phyloP scores from a whole-genome alignment of 2,888 invertebrate species.

The Itoplectis maculator region DNA sequence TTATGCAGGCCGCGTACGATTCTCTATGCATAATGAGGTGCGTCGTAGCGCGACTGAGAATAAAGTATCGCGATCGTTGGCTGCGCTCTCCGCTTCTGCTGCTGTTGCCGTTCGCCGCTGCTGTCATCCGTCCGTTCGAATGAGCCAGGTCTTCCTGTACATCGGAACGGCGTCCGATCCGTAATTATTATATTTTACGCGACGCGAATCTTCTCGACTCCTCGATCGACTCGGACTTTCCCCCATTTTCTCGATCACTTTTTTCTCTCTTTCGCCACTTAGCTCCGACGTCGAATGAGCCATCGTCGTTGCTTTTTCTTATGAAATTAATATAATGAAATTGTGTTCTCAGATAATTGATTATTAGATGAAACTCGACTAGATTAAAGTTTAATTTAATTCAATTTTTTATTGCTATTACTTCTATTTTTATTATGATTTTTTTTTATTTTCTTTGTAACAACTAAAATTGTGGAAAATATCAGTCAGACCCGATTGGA shows the following conservation, averaged over 20 bases:
- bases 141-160: slow-evolving; percentile 36
- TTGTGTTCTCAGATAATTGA: too few species aligned
- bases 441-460: too few species aligned
- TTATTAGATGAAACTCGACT: too few species aligned
- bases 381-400: too few species aligned
- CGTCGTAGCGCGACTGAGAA: slow-evolving; percentile 81
- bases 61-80: slow-evolving; percentile 78
- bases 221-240: background rate
- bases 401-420: too few species aligned
- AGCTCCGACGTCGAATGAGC: too few species aligned
- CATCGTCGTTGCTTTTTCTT: too few species aligned
- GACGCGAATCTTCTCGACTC: background rate
- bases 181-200: slow-evolving; percentile 1
- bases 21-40: slow-evolving; percentile 84
- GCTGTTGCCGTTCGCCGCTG: slow-evolving; percentile 72
- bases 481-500: too few species aligned
- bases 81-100: slow-evolving; percentile 51
- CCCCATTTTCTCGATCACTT: slow-evolving; percentile 2
- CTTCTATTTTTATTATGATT: too few species aligned
- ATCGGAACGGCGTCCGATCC: slow-evolving; percentile 34
- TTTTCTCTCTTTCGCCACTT: background rate
- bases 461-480: too few species aligned
- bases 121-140: slow-evolving; percentile 72
- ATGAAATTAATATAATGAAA: too few species aligned
- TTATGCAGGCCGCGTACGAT: slow-evolving; percentile 84